These are phyloP conservation scores for Oxycera nigricornis DNA, from an alignment of 2,888 invertebrate genomes.

Conservation along the genomic window DNA sequence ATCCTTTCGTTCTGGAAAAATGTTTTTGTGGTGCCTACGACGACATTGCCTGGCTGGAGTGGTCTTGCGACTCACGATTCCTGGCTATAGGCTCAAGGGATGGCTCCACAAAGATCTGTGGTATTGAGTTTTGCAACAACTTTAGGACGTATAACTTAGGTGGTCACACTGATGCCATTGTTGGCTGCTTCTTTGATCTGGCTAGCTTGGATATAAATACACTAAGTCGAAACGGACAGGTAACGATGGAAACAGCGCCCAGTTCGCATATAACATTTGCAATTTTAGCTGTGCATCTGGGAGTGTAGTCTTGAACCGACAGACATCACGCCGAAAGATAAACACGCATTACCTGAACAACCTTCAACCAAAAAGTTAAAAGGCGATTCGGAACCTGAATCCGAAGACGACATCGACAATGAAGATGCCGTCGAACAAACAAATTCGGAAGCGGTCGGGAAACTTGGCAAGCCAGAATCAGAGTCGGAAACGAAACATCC, in stretches of 20 bases:
- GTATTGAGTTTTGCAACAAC: conserved; percentile 76
- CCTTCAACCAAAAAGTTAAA: conserved; percentile 39
- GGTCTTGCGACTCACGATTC: conserved; percentile 91
- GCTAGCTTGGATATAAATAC: conserved; percentile 85
- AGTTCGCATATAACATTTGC: background rate
- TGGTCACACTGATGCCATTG: conserved; percentile 84
- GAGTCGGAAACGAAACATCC: conserved; percentile 58
- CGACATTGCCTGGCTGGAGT: conserved; percentile 85
- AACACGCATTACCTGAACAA: conserved; percentile 42
- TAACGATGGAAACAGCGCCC: conserved; percentile 62
- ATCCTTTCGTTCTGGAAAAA: conserved; percentile 85
- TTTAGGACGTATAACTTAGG: conserved; percentile 79
- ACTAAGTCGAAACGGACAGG: conserved; percentile 82
- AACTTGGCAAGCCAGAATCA: conserved; percentile 63
- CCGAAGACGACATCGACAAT: conserved; percentile 71
- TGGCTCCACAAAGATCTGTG: conserved; percentile 83
- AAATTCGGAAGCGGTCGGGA: conserved; percentile 53
- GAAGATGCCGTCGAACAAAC: conserved; percentile 47
- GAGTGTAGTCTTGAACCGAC: conserved; percentile 73
- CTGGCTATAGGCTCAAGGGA: conserved; percentile 92
- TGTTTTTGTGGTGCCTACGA: conserved; percentile 84
- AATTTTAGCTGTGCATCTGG: conserved; percentile 69
- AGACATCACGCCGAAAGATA: conserved; percentile 39
- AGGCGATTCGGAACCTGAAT: conserved; percentile 60
- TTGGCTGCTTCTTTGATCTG: conserved; percentile 87